phyloP scores from a whole-genome alignment of 2,888 invertebrate species.

The Hyles lineata region DNA sequence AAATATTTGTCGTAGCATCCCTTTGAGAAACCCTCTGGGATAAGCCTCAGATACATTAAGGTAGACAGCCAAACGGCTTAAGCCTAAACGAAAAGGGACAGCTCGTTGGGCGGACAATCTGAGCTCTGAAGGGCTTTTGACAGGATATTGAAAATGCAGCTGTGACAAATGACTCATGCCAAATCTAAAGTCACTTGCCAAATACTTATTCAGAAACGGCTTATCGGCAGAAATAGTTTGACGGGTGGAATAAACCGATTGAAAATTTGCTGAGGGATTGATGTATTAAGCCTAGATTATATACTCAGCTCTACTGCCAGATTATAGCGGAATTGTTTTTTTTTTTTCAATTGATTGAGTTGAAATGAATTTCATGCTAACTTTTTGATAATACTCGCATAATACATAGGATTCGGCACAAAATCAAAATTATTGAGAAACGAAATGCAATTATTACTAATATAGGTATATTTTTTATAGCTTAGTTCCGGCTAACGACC shows the following conservation, averaged over 20 bases:
- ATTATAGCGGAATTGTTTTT: too few relatives aligned
- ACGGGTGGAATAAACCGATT: not conserved
- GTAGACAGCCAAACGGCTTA: not conserved
- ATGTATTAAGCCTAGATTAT: not conserved
- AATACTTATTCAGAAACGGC: not conserved
- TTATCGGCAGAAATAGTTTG: not conserved
- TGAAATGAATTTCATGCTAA: too few relatives aligned
- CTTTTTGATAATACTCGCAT: too few relatives aligned
- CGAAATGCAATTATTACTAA: too few relatives aligned
- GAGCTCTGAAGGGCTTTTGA: conserved; percentile 1
- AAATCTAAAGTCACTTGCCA: not conserved
- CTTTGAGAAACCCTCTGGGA: not conserved
- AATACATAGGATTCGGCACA: too few relatives aligned
- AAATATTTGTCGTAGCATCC: conserved; percentile 1
- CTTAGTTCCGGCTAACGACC: too few relatives aligned
- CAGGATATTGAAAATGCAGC: conserved; percentile 5
- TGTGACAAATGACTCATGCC: conserved; percentile 5
- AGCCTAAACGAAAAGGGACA: conserved; percentile 23
- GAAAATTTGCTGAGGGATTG: not conserved
- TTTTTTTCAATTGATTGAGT: too few relatives aligned
- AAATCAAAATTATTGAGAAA: too few relatives aligned
- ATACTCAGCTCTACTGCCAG: too few relatives aligned
- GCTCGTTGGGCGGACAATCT: not conserved
- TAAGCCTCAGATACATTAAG: not conserved
- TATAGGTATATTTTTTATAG: too few relatives aligned